Evolutionary conservation across 2,113 vertebrate species (phyloP), one percentile per base, ranked within the genome.

Genomic region (Gyps fulvus): DNA sequence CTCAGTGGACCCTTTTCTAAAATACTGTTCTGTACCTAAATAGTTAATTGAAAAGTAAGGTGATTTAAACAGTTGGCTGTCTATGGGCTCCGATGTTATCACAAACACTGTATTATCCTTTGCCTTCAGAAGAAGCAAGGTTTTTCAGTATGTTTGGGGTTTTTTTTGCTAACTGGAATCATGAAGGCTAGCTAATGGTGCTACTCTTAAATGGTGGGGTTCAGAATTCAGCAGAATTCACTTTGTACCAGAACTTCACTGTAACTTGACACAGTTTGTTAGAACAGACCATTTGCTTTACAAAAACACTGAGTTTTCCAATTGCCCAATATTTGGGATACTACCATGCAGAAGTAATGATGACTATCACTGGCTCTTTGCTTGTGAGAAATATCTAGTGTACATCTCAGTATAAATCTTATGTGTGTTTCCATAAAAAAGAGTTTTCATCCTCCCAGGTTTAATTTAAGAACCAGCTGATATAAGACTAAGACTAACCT

Each of bases 31-130:
- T 71, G 15, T 27, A 79, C 3, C 9, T 43, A 66, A 77, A 47
- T 10, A 26, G 15, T 43, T 50, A 54, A 34, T 17, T 71, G 20
- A 58, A 82, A 84, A 59, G 3, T 40, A 26, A 74, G 9, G 4
- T 17, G 13, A 3, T 40, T 71, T 55, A 71, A 89, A 66, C 10
- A 9, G 9, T 50, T 57, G 1, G 5, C 5, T 36, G 4, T 23
- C 20, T 65, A 6, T 22, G 45, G 13, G 17, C 4, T 70, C 25
- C 2, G 0, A 16, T n/a, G 4, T 15, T 80, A 20, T 36, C 45
- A 50, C 19, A 65, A 50, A 31, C 8, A 19, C 1, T 25, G 7
- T 19, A 15, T 40, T n/a, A 32, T 11, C 1, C 0, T 40, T n/a
- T 63, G 18, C 16, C 31, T 67, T 45, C n/a, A 61, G 45, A 81